Evolutionary conservation across 64 coral and sea anemone genomes (phyloP).

Genomic region (Cladopsammia gracilis): DNA sequence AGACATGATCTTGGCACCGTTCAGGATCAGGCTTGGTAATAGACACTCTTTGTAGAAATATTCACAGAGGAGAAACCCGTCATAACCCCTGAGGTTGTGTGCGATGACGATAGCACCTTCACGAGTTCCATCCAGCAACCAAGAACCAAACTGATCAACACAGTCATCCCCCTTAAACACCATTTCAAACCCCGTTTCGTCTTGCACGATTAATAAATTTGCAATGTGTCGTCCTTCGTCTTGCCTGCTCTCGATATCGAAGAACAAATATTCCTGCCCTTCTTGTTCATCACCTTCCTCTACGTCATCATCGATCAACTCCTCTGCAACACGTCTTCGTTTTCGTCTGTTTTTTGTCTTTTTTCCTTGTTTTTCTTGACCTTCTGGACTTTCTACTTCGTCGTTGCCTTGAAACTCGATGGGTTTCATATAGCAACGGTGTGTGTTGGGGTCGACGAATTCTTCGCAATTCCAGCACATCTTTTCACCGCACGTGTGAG

Average conservation of each 20-base stretch:
- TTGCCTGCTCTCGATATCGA: slow-evolving; percentile 50
- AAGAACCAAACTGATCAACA: slow-evolving; percentile 40
- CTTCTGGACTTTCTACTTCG: too few species aligned
- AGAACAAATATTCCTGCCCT: slow-evolving; percentile 48
- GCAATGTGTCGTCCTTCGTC: slow-evolving; percentile 42
- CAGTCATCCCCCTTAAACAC: slow-evolving; percentile 35
- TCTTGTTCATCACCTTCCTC: slow-evolving; percentile 14
- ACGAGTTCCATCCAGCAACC: slow-evolving; percentile 27
- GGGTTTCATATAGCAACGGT: slow-evolving; percentile 6
- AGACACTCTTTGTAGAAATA: slow-evolving; percentile 64
- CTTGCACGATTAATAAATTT: slow-evolving; percentile 52
- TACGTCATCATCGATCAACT: not conserved
- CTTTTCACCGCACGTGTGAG: not conserved
- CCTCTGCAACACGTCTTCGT: not conserved
- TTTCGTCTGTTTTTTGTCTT: not conserved
- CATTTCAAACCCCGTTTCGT: slow-evolving; percentile 20
- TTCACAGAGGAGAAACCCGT: slow-evolving; percentile 30
- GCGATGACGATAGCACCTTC: slow-evolving; percentile 26
- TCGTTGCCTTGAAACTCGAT: not conserved
- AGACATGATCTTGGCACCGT: slow-evolving; percentile 62
- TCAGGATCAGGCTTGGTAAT: slow-evolving; percentile 33
- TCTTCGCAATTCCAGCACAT: slow-evolving; percentile 19
- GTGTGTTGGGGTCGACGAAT: not conserved
- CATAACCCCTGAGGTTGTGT: slow-evolving; percentile 41
- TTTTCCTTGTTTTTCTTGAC: not conserved